Evolutionary conservation across 2,888 invertebrate species (phyloP).

Genomic region (Belgica antarctica): DNA sequence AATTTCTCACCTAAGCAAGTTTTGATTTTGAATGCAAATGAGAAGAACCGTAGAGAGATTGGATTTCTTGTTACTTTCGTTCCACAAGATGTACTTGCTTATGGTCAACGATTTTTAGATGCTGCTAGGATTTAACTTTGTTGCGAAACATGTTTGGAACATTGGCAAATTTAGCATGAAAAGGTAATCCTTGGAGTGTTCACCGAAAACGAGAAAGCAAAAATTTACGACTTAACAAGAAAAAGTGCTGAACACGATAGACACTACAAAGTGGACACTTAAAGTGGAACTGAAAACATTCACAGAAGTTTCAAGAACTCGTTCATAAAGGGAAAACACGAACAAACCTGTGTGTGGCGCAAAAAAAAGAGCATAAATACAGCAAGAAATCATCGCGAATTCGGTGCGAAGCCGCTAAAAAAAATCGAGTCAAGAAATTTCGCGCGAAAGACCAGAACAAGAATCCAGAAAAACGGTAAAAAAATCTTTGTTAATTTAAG

Average conservation of each 20-base stretch:
- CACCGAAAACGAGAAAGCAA: too few species aligned
- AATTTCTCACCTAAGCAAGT: not conserved
- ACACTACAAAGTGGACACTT: too few species aligned
- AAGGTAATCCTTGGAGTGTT: too few species aligned
- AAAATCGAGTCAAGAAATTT: not conserved
- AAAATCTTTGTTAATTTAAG: not conserved
- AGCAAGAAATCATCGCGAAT: conserved; percentile 13
- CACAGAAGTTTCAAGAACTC: too few species aligned
- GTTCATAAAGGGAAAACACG: not conserved
- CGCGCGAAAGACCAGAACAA: not conserved
- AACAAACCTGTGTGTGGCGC: conserved; percentile 3
- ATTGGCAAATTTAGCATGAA: too few species aligned
- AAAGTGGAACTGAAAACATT: too few species aligned
- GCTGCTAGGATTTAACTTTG: too few species aligned
- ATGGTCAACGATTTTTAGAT: too few species aligned
- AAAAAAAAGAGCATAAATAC: not conserved
- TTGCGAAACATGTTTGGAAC: too few species aligned
- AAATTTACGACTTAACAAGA: too few species aligned
- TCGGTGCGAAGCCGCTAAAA: not conserved
- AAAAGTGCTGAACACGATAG: too few species aligned
- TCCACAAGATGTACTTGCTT: not conserved
- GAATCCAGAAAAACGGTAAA: not conserved
- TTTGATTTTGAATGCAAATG: not conserved
- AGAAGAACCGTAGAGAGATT: not conserved
- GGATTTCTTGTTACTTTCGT: not conserved